Conservation (phyloP, 2,888 invertebrate genomes). For the Hirtodrosophila confusa region DNA sequence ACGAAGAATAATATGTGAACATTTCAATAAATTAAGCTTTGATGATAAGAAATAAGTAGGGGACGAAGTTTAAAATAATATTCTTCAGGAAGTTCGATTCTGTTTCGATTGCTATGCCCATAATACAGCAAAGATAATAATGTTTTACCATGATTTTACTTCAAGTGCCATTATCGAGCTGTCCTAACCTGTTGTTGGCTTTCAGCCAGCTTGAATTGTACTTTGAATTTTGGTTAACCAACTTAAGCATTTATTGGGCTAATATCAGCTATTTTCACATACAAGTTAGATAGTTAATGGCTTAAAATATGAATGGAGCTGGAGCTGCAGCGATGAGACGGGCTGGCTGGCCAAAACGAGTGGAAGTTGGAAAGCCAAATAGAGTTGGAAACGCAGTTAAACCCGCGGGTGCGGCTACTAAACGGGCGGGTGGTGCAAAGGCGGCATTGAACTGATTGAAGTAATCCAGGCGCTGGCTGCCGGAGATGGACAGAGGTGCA, state of each 20-base stretch:
- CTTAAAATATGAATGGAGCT: slow-evolving; percentile 38
- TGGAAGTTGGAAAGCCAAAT: slow-evolving; percentile 24
- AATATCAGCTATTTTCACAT: not conserved
- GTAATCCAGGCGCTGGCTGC: slow-evolving; percentile 76
- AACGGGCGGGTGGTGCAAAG: slow-evolving; percentile 48
- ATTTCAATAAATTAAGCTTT: too few relatives aligned
- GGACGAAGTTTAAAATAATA: too few relatives aligned
- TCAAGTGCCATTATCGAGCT: not conserved
- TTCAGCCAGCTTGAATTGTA: slow-evolving; percentile 23
- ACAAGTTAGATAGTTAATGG: too few relatives aligned
- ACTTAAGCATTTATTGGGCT: slow-evolving; percentile 47
- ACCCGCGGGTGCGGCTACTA: slow-evolving; percentile 48
- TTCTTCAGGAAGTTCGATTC: too few relatives aligned
- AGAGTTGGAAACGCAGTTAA: slow-evolving; percentile 36
- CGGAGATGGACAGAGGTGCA: slow-evolving; percentile 59
- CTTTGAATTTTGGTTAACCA: slow-evolving; percentile 49
- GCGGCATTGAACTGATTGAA: slow-evolving; percentile 74
- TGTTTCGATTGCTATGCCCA: too few relatives aligned
- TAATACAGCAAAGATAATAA: too few relatives aligned
- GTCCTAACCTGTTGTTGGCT: slow-evolving; percentile 13
- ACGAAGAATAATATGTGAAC: too few relatives aligned
- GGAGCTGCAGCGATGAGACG: slow-evolving; percentile 49
- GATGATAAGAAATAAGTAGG: too few relatives aligned
- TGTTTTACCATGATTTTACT: too few relatives aligned
- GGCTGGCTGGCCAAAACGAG: slow-evolving; percentile 44